Evolutionary conservation across 2,797 vertebrate genomes (phyloP).

Genomic region (Falco biarmicus): DNA sequence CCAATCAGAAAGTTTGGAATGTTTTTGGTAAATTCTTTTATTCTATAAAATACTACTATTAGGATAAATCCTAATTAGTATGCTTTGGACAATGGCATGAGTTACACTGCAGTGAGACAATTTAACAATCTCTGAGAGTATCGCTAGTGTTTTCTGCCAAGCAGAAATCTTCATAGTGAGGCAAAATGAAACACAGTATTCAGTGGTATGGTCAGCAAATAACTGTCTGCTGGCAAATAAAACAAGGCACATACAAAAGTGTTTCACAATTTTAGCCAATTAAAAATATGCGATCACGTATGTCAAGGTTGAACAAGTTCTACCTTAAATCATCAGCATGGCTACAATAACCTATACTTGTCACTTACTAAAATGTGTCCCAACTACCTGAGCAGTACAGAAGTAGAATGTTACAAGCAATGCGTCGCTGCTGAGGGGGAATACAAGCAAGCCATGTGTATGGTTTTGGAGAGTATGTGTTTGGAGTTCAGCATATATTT

Average conservation of each 20-base stretch:
- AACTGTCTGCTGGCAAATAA: background rate
- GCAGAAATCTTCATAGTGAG: background rate
- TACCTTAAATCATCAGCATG: background rate
- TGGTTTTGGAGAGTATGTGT: background rate
- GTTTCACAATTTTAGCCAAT: background rate
- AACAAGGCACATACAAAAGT: background rate
- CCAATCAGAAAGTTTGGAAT: background rate
- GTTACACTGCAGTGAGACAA: background rate
- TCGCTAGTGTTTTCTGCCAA: background rate
- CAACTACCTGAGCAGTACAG: background rate
- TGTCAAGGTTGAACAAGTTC: background rate
- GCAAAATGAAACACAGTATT: background rate
- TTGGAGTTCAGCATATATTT: background rate
- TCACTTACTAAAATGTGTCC: background rate
- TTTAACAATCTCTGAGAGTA: background rate
- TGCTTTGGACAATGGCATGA: background rate
- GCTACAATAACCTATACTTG: background rate
- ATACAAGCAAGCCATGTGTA: background rate
- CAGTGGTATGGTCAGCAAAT: background rate
- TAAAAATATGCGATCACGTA: background rate
- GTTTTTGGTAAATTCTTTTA: background rate
- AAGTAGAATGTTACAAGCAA: background rate
- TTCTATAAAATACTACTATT: background rate
- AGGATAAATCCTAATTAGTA: background rate
- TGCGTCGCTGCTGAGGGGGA: background rate